Conservation (phyloP, 2,113 vertebrate species). For the Tautogolabrus adspersus region DNA sequence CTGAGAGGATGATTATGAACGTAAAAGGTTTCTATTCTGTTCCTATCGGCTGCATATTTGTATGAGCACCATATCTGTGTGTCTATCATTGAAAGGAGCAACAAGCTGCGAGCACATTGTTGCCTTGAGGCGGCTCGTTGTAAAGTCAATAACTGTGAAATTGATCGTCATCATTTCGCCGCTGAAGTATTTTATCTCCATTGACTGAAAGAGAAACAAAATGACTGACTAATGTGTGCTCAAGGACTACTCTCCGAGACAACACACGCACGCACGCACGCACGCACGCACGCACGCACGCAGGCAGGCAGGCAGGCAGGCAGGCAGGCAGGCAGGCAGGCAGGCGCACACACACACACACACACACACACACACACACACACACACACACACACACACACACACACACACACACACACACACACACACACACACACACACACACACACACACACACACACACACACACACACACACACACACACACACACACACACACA, state of each 20-base stretch:
- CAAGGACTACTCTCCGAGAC: conserved; percentile 1
- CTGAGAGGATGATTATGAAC: background rate
- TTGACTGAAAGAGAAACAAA: conserved; percentile 17
- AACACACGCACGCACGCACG: background rate
- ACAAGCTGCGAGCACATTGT: background rate
- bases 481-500: too few species aligned
- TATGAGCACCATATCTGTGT: too few species aligned
- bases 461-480: too few species aligned
- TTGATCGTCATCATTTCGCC: conserved; percentile 28
- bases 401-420: too few species aligned
- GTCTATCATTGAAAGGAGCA: conserved; percentile 10
- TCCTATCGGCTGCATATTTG: background rate
- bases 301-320: too few species aligned
- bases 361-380: too few species aligned
- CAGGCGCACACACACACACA: too few species aligned
- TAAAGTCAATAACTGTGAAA: conserved; percentile 40
- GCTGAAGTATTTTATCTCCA: conserved; percentile 21
- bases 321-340: too few species aligned
- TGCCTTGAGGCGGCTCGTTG: conserved; percentile 19
- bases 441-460: too few species aligned
- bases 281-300: background rate
- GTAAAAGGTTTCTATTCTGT: background rate
- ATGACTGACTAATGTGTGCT: conserved; percentile 3
- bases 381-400: too few species aligned
- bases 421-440: too few species aligned